Evolutionary conservation across 2,797 vertebrate genomes (phyloP).

Genomic region (Rhabdomys pumilio): DNA sequence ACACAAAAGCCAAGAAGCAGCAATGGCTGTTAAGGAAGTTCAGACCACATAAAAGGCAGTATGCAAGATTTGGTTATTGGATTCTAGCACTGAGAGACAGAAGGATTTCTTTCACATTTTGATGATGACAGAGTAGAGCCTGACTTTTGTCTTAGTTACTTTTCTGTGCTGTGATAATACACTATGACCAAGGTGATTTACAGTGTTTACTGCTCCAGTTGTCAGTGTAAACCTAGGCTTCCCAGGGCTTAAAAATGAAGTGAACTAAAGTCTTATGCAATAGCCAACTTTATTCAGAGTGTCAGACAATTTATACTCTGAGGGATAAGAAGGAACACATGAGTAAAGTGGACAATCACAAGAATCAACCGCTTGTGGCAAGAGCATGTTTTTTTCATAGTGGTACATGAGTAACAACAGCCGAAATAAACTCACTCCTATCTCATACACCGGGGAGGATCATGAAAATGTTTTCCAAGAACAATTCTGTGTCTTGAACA

Average conservation of each 20-base stretch:
- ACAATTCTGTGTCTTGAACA: background rate
- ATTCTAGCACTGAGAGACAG: constrained; percentile 36
- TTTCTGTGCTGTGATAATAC: background rate
- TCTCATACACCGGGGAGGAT: background rate
- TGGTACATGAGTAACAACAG: background rate
- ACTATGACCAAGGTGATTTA: too few species aligned
- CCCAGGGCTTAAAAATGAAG: background rate
- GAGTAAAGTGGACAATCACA: background rate
- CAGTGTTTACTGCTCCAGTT: background rate
- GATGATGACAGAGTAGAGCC: background rate
- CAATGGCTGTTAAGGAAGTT: background rate
- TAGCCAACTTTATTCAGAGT: background rate
- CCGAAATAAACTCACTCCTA: background rate
- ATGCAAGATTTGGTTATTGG: constrained; percentile 41
- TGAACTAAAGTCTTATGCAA: background rate
- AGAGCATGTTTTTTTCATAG: background rate
- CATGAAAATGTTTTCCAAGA: background rate
- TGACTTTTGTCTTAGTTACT: background rate
- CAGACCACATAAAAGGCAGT: constrained; percentile 1
- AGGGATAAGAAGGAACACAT: background rate
- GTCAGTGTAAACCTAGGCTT: background rate
- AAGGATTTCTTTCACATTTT: constrained; percentile 42
- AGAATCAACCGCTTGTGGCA: too few species aligned
- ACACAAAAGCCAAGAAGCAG: background rate
- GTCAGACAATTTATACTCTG: background rate